Evolutionary conservation across 2,888 invertebrate genomes (phyloP).

Genomic region (Sycophila texana): DNA sequence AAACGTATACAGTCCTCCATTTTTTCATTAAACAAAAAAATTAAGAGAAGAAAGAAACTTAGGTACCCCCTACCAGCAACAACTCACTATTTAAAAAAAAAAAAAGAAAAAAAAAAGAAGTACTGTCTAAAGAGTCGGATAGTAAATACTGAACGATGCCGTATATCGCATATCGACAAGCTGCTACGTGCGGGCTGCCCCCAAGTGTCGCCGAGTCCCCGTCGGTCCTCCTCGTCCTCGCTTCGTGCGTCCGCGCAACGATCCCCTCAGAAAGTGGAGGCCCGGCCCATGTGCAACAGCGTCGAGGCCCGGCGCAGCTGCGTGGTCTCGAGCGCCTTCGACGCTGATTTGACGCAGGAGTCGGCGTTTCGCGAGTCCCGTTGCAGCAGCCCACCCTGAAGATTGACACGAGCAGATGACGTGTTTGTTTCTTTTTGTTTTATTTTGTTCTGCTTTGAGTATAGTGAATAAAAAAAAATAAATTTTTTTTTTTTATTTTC

Average conservation of each 20-base stretch:
- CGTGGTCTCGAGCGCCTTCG: conserved; percentile 62
- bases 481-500: too few species aligned
- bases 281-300: conserved; percentile 62
- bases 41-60: conserved; percentile 24
- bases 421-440: conserved; percentile 49
- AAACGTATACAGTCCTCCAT: conserved; percentile 42
- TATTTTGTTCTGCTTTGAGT: conserved; percentile 46
- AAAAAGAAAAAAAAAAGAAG: neutral
- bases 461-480: too few species aligned
- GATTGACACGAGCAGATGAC: conserved; percentile 65
- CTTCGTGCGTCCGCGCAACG: neutral
- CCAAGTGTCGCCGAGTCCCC: neutral
- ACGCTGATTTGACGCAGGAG: conserved; percentile 65
- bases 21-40: conserved; percentile 19
- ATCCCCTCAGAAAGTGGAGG: conserved; percentile 60
- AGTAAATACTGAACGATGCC: conserved; percentile 55
- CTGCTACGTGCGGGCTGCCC: neutral
- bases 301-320: conserved; percentile 61
- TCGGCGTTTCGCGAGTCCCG: conserved; percentile 65
- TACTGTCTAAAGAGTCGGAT: conserved; percentile 41
- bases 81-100: conserved; percentile 24
- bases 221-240: neutral
- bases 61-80: conserved; percentile 41
- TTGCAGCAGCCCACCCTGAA: conserved; percentile 71
- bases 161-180: conserved; percentile 3